A percentile compares a stretch with the other conserved stretches of the same genome.
These are phyloP conservation scores for Gorsachius magnificus DNA, from an alignment of 2,797 vertebrate genomes.

Conservation along the genomic window DNA sequence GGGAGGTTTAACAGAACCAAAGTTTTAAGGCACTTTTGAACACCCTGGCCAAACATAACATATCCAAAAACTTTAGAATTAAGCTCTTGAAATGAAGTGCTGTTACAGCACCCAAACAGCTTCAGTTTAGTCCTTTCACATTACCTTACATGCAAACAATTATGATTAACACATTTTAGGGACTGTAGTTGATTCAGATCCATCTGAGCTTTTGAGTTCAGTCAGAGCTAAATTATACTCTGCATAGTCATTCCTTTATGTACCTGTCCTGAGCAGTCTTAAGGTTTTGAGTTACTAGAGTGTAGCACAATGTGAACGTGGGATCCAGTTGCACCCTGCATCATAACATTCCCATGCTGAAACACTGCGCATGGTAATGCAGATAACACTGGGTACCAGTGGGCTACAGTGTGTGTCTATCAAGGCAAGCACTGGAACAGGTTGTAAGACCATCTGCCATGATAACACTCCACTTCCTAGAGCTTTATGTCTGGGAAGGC, in stretches of 20 bases:
- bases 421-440: not conserved
- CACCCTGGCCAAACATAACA: not conserved
- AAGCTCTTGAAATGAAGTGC: not conserved
- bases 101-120: not conserved
- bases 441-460: not conserved
- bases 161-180: not conserved
- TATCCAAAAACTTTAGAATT: not conserved
- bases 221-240: not conserved
- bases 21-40: not conserved
- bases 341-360: not conserved
- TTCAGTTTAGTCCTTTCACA: not conserved
- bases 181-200: not conserved
- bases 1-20: not conserved
- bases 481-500: not conserved
- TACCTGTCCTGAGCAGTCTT: not conserved
- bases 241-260: not conserved
- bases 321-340: not conserved
- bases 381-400: not conserved
- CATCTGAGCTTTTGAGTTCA: not conserved
- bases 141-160: not conserved
- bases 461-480: not conserved
- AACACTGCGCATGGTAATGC: not conserved
- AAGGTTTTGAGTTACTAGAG: not conserved
- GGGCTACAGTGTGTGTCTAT: fast-evolving
- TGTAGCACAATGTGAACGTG: fast-evolving